These are phyloP conservation scores for Aphaenogaster ashmeadi DNA, from an alignment of 1,140 invertebrate genomes.

Conservation along the genomic window DNA sequence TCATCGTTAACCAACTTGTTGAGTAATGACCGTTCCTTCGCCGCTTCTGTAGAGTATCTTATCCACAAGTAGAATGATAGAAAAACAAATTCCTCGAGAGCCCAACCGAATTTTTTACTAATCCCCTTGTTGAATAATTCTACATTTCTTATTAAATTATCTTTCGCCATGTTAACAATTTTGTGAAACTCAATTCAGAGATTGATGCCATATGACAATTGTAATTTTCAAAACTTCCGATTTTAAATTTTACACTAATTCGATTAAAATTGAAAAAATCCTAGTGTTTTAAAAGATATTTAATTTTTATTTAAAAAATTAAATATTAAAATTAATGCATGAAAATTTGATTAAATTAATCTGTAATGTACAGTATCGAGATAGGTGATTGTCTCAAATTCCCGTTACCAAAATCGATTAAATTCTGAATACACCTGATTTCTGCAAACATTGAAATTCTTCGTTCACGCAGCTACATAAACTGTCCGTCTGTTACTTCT, in stretches of 20 bases:
- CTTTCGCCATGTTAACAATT: background rate
- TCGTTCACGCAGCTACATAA: background rate
- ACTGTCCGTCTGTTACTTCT: background rate
- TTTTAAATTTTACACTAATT: background rate
- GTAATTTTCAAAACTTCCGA: background rate
- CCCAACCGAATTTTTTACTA: background rate
- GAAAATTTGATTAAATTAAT: background rate
- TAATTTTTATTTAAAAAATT: background rate
- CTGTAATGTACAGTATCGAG: background rate
- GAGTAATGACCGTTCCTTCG: conserved; percentile 25
- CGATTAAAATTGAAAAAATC: background rate
- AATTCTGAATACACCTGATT: background rate
- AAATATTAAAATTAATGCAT: no score
- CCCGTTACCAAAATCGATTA: background rate
- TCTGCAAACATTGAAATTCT: background rate
- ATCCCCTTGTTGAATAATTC: background rate
- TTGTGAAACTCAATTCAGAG: background rate
- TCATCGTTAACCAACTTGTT: conserved; percentile 20
- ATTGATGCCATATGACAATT: background rate
- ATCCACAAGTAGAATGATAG: background rate
- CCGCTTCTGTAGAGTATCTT: conserved; percentile 2
- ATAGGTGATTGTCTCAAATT: background rate
- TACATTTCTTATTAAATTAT: conserved; percentile 6
- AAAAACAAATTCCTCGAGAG: background rate
- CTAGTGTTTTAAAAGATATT: background rate